Evolutionary conservation across 2,113 vertebrate genomes (phyloP), one percentile per base, ranked within the genome.

Genomic region (Oreotrochilus melanogaster): DNA sequence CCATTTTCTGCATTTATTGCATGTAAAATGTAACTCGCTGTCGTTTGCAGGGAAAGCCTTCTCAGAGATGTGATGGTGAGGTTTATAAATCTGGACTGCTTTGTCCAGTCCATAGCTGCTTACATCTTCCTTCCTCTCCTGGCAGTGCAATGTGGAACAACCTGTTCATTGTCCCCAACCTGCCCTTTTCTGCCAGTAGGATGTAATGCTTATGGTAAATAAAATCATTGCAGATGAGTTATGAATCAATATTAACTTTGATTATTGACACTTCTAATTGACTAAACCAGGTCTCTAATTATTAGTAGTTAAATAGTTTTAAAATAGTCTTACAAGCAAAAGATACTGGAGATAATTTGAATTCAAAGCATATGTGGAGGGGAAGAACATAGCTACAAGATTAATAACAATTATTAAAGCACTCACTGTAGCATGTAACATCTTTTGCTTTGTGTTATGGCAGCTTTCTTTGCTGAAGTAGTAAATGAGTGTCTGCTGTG

Each of bases 401-500:
- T 93, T 94, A 85, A 84, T 69, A 86, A 35, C 43, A 51, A 79
- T 92, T 95, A 80, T 93, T 57, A 69, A 86, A 93, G 88, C 28
- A 43, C 50, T 47, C 42, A 31, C 86, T 60, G 65, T 78, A 15
- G 70, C 4, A 0, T 27, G 58, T 86, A 84, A 91, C 91, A 67
- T 84, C 54, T 57, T 81, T 54, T 10, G 35, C 39, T 91, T 82
- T 76, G 18, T 92, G 81, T 67, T 84, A 53, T 80, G 95, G 96
- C 95, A 96, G 51, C 89, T 70, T 72, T 61, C 79, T 86, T 51
- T 64, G 43, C 91, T 39, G 67, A 71, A 31, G 93, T 95, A 95
- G 97, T 86, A 86, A 89, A 79, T 42, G 89, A 88, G 48, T 78
- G 78, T 90, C 97, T 93, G 67, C 89, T 69, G 18, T 9, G 70